Conservation (phyloP, 2,113 vertebrate genomes). For the Campylomormyrus numenius region DNA sequence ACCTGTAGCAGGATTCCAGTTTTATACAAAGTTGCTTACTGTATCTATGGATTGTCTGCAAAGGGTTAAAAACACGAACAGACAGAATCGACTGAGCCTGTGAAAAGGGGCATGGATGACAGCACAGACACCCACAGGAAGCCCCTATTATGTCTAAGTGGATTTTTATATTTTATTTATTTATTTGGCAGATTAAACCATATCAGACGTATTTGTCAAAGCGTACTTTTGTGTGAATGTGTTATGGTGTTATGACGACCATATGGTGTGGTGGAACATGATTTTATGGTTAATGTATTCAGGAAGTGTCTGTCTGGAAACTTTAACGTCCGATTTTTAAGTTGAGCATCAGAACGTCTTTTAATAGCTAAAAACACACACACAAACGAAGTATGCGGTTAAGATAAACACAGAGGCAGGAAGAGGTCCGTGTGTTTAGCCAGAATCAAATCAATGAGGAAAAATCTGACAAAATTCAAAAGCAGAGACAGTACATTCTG, state of each 20-base stretch:
- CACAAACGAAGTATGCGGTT: not conserved
- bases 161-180: not conserved
- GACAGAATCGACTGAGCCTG: not conserved
- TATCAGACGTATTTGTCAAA: not conserved
- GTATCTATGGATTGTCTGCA: not conserved
- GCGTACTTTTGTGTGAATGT: not conserved
- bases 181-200: not conserved
- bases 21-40: not conserved
- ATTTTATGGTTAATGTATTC: not conserved
- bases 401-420: not conserved
- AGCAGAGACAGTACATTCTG: not conserved
- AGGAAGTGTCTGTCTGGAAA: not conserved
- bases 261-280: not conserved
- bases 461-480: not conserved
- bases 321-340: not conserved
- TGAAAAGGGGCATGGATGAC: not conserved
- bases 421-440: not conserved
- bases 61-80: not conserved
- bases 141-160: not conserved
- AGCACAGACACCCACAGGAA: not conserved
- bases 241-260: not conserved
- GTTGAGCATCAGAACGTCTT: not conserved
- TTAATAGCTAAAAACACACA: not conserved
- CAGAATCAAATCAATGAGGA: not conserved
- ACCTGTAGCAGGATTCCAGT: not conserved